phyloP scores from a whole-genome alignment of 2,888 invertebrate genomes.

The Lycocerus yunnanus region DNA sequence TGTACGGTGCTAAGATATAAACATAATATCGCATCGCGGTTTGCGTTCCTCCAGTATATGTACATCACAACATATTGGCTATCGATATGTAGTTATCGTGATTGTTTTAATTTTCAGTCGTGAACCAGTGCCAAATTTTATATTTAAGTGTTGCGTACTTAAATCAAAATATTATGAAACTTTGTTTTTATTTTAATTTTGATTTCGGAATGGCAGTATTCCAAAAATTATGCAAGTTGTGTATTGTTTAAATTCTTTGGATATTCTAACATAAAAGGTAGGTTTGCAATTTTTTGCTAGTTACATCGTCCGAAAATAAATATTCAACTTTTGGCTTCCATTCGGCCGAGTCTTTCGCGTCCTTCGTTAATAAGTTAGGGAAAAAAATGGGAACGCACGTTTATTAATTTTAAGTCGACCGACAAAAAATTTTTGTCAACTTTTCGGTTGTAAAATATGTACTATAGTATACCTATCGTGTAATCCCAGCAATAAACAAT shows the following conservation, averaged over 20 bases:
- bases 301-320: neutral
- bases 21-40: neutral
- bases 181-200: conserved; percentile 3
- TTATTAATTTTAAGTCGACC: neutral
- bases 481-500: neutral
- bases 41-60: neutral
- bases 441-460: neutral
- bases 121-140: neutral
- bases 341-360: neutral
- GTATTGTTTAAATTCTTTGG: conserved; percentile 12
- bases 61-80: neutral
- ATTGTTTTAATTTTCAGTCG: neutral
- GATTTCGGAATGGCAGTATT: neutral
- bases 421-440: neutral
- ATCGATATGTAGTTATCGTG: neutral
- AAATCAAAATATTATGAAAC: neutral
- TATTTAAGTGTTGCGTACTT: neutral
- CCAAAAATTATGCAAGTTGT: conserved; percentile 1
- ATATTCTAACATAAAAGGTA: conserved; percentile 14
- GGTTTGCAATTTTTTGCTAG: neutral
- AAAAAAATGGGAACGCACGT: neutral
- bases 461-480: neutral
- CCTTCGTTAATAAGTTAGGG: neutral
- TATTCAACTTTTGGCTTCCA: neutral
- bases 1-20: neutral